A percentile compares a stretch with the other conserved stretches of the same genome.
Evolutionary conservation across 2,888 invertebrate species (phyloP).

Genomic region (Ormyrus thymus): DNA sequence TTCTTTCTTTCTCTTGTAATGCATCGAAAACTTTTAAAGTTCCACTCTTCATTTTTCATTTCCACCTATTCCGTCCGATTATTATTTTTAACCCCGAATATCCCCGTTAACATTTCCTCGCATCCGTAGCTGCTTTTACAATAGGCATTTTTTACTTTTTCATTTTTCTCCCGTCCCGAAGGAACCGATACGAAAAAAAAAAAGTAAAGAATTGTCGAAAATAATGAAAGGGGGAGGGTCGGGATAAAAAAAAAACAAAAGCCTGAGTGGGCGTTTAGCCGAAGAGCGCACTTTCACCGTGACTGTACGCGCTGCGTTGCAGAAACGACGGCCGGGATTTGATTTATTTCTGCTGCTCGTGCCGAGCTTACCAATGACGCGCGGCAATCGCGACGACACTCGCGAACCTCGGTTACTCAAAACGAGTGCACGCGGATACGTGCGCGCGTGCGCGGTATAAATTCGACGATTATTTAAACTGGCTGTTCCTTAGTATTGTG

Average conservation of each 20-base stretch:
- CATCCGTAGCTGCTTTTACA: too few species aligned
- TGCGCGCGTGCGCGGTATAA: too few species aligned
- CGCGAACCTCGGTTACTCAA: slow-evolving; percentile 21
- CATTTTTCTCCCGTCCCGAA: too few species aligned
- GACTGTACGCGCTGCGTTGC: slow-evolving; percentile 36
- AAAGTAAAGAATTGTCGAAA: not conserved
- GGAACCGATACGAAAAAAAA: not conserved
- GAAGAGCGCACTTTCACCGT: slow-evolving; percentile 44
- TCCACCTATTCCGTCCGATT: too few species aligned
- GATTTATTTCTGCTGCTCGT: slow-evolving; percentile 68
- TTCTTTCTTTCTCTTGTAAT: not conserved
- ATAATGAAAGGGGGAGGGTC: slow-evolving; percentile 36
- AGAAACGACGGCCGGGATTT: slow-evolving; percentile 55
- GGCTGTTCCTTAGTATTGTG: too few species aligned
- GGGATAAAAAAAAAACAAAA: too few species aligned
- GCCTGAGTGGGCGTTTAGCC: too few species aligned
- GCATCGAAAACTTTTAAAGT: not conserved
- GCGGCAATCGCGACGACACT: not conserved
- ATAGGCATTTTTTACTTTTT: too few species aligned
- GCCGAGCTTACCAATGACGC: slow-evolving; percentile 62
- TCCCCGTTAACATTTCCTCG: too few species aligned
- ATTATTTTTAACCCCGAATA: too few species aligned
- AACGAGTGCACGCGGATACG: not conserved
- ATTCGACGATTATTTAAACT: too few species aligned
- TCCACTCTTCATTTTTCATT: too few species aligned